These are phyloP conservation scores for Elephas maximus DNA, from an alignment of 2,113 vertebrate genomes.

Conservation along the genomic window DNA sequence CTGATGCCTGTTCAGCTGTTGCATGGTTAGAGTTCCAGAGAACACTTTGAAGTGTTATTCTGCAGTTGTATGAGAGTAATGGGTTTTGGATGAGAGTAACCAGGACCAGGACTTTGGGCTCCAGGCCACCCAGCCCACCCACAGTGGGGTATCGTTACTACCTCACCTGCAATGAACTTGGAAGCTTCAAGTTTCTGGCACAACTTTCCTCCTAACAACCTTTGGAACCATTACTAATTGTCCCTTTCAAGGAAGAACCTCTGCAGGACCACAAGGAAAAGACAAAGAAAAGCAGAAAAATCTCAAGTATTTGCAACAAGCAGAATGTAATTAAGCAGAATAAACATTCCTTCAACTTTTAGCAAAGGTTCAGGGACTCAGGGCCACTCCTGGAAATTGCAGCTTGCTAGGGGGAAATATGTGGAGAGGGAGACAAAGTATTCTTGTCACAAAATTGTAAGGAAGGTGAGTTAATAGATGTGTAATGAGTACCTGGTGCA, in stretches of 20 bases:
- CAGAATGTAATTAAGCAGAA: not conserved
- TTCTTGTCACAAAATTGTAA: not conserved
- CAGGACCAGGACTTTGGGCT: not conserved
- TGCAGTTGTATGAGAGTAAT: too few relatives aligned
- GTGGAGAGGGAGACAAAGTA: not conserved
- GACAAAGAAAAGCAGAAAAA: not conserved
- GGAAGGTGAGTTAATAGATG: not conserved
- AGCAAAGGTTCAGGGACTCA: not conserved
- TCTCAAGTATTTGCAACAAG: not conserved
- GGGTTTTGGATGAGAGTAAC: too few relatives aligned
- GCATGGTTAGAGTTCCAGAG: accelerated
- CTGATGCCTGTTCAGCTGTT: accelerated
- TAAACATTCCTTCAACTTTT: not conserved
- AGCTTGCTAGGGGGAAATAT: not conserved
- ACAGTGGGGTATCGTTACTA: accelerated
- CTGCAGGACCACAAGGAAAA: not conserved
- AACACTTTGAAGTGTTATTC: not conserved
- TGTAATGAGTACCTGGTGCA: too few relatives aligned
- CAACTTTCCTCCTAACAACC: not conserved
- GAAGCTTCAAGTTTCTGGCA: accelerated
- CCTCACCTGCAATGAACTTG: not conserved
- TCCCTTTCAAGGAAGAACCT: not conserved
- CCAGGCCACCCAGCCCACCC: accelerated
- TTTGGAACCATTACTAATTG: not conserved
- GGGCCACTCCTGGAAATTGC: not conserved